A percentile compares a stretch with the other conserved stretches of the same genome.
phyloP scores from a whole-genome alignment of 2,888 invertebrate genomes.

The Ecdyonurus torrentis region DNA sequence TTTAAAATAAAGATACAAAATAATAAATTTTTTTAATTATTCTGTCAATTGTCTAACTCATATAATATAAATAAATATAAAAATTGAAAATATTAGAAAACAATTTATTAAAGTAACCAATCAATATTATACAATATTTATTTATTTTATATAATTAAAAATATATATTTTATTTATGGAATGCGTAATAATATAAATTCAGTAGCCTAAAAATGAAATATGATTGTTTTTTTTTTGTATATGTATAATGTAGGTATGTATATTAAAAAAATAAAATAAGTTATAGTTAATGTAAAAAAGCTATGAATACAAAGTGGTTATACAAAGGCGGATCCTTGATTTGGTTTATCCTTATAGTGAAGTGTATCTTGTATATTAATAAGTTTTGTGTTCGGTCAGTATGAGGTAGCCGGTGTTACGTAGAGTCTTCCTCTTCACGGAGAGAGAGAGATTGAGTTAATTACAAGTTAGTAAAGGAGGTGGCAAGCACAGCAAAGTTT shows the following conservation, averaged over 20 bases:
- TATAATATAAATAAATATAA: too few species aligned
- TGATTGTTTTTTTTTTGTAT: not conserved
- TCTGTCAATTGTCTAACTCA: too few species aligned
- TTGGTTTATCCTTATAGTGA: not conserved
- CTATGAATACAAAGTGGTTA: constrained; percentile 1
- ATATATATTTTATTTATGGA: not conserved
- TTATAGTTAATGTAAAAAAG: not conserved
- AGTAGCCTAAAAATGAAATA: not conserved
- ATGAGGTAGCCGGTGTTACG: too few species aligned
- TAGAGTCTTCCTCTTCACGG: too few species aligned
- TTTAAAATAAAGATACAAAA: too few species aligned
- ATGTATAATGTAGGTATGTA: too few species aligned
- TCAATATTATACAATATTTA: not conserved
- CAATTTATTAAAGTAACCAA: too few species aligned
- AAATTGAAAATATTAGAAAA: too few species aligned
- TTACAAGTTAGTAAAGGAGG: not conserved
- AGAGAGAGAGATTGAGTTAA: not conserved
- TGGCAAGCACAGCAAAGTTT: too few species aligned
- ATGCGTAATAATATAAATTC: not conserved
- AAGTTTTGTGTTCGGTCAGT: too few species aligned
- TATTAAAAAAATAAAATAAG: not conserved
- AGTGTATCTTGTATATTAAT: too few species aligned
- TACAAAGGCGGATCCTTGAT: not conserved
- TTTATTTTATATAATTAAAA: not conserved
- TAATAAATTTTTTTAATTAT: too few species aligned